Conservation (phyloP, 2,113 vertebrate species). For the Vulpes lagopus region DNA sequence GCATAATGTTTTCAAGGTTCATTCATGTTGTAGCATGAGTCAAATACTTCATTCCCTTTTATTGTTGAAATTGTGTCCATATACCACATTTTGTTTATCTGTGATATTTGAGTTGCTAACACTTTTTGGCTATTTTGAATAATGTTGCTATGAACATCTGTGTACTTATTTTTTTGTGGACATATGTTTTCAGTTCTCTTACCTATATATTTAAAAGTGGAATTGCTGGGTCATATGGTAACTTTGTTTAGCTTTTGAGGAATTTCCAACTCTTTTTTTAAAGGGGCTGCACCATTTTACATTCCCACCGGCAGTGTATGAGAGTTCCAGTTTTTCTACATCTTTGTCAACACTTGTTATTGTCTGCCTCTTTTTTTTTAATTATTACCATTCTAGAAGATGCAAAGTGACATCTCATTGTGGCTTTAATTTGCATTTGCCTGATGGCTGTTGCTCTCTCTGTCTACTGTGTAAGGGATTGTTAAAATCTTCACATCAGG, state of each 20-base stretch:
- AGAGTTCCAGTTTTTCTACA: background rate
- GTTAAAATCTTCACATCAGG: background rate
- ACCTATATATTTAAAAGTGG: background rate
- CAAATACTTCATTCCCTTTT: constrained; percentile 1
- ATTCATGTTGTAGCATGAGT: background rate
- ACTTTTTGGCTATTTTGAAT: background rate
- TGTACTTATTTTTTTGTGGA: background rate
- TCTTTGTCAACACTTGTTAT: background rate
- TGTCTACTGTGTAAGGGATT: background rate
- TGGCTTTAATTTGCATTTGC: constrained; percentile 44
- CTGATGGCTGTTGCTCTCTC: background rate
- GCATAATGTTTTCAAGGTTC: background rate
- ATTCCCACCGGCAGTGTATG: background rate
- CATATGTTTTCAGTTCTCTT: constrained; percentile 24
- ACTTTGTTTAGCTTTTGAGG: constrained; percentile 23
- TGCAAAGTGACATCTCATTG: background rate
- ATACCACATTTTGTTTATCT: background rate
- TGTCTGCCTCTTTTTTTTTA: background rate
- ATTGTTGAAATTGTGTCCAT: background rate
- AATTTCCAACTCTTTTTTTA: background rate
- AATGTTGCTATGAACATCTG: background rate
- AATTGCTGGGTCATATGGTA: background rate
- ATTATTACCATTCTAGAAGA: background rate
- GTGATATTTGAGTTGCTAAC: background rate
- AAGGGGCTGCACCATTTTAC: background rate